phyloP scores from a whole-genome alignment of 2,888 invertebrate species.

The Lithophane socia region DNA sequence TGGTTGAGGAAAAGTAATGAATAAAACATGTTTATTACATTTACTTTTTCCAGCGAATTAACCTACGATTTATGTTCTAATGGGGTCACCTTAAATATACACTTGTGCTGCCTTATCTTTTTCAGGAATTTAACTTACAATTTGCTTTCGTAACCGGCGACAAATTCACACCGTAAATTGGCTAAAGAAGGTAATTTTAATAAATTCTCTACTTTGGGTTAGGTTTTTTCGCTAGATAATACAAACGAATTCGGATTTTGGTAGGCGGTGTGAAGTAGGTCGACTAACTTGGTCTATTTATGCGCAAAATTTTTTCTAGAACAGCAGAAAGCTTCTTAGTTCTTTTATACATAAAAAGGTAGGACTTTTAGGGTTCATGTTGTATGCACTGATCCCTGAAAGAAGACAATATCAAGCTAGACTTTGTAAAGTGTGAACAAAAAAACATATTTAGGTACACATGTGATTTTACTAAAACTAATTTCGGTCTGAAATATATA shows the following conservation, averaged over 20 bases:
- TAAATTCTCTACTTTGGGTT: conserved; percentile 34
- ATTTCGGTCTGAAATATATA: too few species aligned
- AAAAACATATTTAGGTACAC: too few species aligned
- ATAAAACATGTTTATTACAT: conserved; percentile 38
- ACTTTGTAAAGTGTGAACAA: too few species aligned
- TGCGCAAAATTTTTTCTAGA: conserved; percentile 46
- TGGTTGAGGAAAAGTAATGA: conserved; percentile 33
- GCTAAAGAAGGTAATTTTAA: conserved; percentile 45
- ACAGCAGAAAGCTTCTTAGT: conserved; percentile 29
- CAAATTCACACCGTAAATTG: conserved; percentile 31
- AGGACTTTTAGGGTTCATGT: not conserved
- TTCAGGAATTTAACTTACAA: conserved; percentile 34
- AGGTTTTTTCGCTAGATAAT: conserved; percentile 25
- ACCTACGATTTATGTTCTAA: conserved; percentile 32
- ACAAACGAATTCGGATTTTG: conserved; percentile 28
- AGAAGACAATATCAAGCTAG: too few species aligned
- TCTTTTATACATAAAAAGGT: conserved; percentile 29
- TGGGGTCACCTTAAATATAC: conserved; percentile 48
- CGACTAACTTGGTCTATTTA: conserved; percentile 42
- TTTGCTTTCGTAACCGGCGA: conserved; percentile 35
- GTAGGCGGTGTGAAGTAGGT: conserved; percentile 37
- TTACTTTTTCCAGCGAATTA: conserved; percentile 45
- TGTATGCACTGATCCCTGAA: too few species aligned
- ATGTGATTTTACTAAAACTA: too few species aligned
- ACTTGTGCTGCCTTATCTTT: conserved; percentile 31